Percentiles rank a stretch among this genome's conserved stretches.
phyloP scores from a whole-genome alignment of 2,888 invertebrate genomes.

The Scrobipalpa costella region DNA sequence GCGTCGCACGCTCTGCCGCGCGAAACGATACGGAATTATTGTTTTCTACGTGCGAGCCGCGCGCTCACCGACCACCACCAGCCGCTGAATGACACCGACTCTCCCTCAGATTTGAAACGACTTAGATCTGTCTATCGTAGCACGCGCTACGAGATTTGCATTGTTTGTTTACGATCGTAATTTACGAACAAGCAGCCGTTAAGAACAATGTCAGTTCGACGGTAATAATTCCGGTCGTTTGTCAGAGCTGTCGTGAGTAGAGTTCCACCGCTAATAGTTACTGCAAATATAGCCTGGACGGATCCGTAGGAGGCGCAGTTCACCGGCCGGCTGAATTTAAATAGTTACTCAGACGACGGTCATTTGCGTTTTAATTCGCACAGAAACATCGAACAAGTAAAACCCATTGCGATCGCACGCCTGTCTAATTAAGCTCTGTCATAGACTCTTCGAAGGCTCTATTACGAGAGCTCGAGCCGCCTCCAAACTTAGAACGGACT shows the following conservation, averaged over 20 bases:
- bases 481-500: slow-evolving; percentile 77
- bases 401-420: slow-evolving; percentile 77
- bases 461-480: slow-evolving; percentile 70
- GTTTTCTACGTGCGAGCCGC: slow-evolving; percentile 56
- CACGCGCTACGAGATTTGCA: slow-evolving; percentile 10
- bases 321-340: slow-evolving; percentile 51
- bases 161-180: slow-evolving; percentile 8
- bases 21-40: slow-evolving; percentile 70
- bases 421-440: slow-evolving; percentile 81
- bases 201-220: slow-evolving; percentile 5
- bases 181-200: neutral
- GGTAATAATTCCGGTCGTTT: slow-evolving; percentile 12
- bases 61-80: slow-evolving; percentile 47
- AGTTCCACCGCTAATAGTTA: slow-evolving; percentile 20
- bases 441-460: slow-evolving; percentile 80
- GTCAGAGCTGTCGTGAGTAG: slow-evolving; percentile 15
- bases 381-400: slow-evolving; percentile 74
- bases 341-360: slow-evolving; percentile 48
- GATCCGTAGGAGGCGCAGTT: slow-evolving; percentile 5
- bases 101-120: slow-evolving; percentile 42
- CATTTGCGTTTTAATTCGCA: slow-evolving; percentile 59
- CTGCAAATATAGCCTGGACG: slow-evolving; percentile 22
- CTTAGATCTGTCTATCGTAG: slow-evolving; percentile 20
- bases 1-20: slow-evolving; percentile 70
- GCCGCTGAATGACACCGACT: slow-evolving; percentile 46